Conservation (phyloP, 1,140 invertebrate species). For the Aphis gossypii region DNA sequence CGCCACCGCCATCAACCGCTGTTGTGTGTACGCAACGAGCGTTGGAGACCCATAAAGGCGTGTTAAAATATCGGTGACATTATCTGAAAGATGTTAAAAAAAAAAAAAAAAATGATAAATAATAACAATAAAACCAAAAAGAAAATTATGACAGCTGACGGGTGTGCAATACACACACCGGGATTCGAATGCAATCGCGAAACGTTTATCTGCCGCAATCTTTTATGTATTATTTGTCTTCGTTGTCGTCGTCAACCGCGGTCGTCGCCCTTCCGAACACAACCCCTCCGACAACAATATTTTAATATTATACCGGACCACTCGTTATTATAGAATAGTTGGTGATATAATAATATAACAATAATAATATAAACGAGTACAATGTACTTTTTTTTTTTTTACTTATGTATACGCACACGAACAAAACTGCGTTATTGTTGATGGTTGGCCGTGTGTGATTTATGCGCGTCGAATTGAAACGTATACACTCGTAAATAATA, state of each 20-base stretch:
- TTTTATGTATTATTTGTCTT: conserved; percentile 1
- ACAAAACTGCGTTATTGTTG: background rate
- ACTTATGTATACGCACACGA: background rate
- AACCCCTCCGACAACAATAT: background rate
- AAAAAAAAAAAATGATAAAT: background rate
- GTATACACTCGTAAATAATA: background rate
- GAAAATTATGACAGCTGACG: conserved; percentile 46
- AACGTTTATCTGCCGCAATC: conserved; percentile 45
- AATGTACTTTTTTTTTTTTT: background rate
- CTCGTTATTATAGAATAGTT: background rate
- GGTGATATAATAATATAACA: background rate
- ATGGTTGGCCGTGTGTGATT: background rate
- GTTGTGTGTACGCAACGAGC: background rate
- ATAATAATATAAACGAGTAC: too few relatives aligned
- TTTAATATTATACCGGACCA: background rate
- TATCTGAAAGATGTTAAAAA: conserved; percentile 37
- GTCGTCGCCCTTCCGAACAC: background rate
- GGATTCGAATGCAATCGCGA: conserved; percentile 25
- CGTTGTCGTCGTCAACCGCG: background rate
- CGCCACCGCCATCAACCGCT: background rate
- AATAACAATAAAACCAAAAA: background rate
- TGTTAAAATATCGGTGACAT: conserved; percentile 44
- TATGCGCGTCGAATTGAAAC: background rate
- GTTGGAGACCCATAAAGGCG: background rate
- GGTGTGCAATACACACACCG: background rate